These are phyloP conservation scores for Lithobates sylvaticus DNA, from an alignment of 2,797 vertebrate species.

Conservation along the genomic window DNA sequence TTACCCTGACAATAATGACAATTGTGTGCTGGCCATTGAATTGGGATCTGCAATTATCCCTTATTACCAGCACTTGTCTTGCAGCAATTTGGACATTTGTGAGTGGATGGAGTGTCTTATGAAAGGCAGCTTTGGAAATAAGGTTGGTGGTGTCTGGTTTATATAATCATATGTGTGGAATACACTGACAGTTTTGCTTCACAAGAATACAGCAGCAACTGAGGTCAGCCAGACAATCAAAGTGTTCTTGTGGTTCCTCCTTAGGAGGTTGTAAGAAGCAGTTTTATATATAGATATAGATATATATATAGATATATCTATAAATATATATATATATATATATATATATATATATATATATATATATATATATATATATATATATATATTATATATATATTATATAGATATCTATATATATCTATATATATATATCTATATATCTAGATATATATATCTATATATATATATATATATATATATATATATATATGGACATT, in stretches of 20 bases:
- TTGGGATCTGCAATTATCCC: slow-evolving; percentile 31
- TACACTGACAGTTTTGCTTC: background rate
- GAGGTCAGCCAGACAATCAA: background rate
- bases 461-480: too few relatives aligned
- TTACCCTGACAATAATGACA: slow-evolving; percentile 23
- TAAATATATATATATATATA: too few relatives aligned
- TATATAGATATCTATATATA: too few relatives aligned
- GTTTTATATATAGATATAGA: too few relatives aligned
- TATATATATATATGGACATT: background rate
- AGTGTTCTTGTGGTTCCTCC: background rate
- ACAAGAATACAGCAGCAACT: background rate
- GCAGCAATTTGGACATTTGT: slow-evolving; percentile 19
- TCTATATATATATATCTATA: too few relatives aligned
- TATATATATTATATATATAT: too few relatives aligned
- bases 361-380: too few relatives aligned
- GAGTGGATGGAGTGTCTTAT: background rate
- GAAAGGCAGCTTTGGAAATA: background rate
- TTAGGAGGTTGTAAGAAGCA: background rate
- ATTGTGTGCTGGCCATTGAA: slow-evolving; percentile 13
- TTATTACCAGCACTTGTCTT: background rate
- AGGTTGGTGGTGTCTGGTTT: background rate
- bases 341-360: too few relatives aligned
- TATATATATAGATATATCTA: too few relatives aligned
- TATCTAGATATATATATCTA: too few relatives aligned
- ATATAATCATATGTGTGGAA: background rate